Conservation (phyloP, 2,797 vertebrate genomes). For the Allobates femoralis region DNA sequence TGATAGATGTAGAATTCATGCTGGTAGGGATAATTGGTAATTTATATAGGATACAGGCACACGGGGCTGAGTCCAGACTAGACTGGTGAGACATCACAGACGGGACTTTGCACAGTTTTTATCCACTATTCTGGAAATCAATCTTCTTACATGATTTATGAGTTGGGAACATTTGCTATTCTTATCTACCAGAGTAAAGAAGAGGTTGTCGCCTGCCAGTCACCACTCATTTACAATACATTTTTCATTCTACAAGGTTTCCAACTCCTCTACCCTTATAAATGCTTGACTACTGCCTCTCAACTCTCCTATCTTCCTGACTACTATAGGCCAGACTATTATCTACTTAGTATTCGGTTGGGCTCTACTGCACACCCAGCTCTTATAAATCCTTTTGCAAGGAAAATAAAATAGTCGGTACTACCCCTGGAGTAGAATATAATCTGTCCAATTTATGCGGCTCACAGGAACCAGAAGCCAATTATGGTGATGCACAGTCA, state of each 20-base stretch:
- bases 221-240: neutral
- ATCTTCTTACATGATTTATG: conserved; percentile 11
- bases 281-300: neutral
- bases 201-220: neutral
- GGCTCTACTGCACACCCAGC: neutral
- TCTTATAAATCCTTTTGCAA: neutral
- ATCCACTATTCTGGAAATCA: neutral
- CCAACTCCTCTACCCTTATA: neutral
- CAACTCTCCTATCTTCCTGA: neutral
- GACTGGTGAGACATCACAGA: neutral
- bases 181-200: neutral
- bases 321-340: neutral
- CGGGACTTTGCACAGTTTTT: neutral
- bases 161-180: neutral
- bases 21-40: conserved; percentile 15
- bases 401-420: too few species aligned
- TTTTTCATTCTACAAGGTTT: neutral
- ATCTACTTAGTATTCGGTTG: neutral
- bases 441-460: too few species aligned
- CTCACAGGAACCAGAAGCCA: too few species aligned
- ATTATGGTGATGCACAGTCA: too few species aligned
- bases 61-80: neutral
- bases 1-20: conserved; percentile 2
- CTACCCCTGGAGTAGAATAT: too few species aligned
- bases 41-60: neutral